Evolutionary conservation across 2,113 vertebrate genomes (phyloP).

Genomic region (Apaloderma vittatum): DNA sequence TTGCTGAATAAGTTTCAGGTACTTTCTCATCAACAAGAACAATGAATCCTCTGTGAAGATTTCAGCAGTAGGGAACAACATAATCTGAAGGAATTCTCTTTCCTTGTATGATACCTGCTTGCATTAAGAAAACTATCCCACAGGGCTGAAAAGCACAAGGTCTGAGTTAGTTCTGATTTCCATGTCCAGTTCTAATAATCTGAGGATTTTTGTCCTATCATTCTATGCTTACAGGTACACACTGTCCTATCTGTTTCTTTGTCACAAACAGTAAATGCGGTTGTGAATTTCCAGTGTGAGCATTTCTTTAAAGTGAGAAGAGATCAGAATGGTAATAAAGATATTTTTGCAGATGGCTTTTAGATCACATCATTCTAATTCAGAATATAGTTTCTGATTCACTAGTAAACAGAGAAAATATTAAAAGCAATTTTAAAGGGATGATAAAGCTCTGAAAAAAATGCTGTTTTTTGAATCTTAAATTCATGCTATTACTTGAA

Average conservation of each 20-base stretch:
- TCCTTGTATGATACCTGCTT: background rate
- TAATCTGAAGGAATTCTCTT: background rate
- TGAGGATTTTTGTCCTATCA: background rate
- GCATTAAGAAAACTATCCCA: background rate
- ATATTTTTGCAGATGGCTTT: background rate
- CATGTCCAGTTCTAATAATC: background rate
- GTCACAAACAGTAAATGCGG: background rate
- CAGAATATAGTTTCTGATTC: background rate
- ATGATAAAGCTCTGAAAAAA: constrained; percentile 8
- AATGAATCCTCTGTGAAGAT: background rate
- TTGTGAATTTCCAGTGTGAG: background rate
- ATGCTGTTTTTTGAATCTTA: background rate
- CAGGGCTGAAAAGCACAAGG: background rate
- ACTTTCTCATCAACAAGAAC: background rate
- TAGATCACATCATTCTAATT: constrained; percentile 23
- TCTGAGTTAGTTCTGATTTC: background rate
- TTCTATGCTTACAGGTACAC: background rate
- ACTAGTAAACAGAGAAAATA: constrained; percentile 32
- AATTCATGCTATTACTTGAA: constrained; percentile 7
- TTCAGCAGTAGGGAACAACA: background rate
- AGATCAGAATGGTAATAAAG: background rate
- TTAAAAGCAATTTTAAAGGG: constrained; percentile 40
- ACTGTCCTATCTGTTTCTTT: background rate
- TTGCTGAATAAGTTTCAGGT: background rate
- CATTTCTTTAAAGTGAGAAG: background rate